Percentiles rank a stretch among this genome's conserved stretches.
These are phyloP conservation scores for Axinella damicornis DNA, from an alignment of 37 sponge, comb jelly and placozoan genomes.

Conservation along the genomic window DNA sequence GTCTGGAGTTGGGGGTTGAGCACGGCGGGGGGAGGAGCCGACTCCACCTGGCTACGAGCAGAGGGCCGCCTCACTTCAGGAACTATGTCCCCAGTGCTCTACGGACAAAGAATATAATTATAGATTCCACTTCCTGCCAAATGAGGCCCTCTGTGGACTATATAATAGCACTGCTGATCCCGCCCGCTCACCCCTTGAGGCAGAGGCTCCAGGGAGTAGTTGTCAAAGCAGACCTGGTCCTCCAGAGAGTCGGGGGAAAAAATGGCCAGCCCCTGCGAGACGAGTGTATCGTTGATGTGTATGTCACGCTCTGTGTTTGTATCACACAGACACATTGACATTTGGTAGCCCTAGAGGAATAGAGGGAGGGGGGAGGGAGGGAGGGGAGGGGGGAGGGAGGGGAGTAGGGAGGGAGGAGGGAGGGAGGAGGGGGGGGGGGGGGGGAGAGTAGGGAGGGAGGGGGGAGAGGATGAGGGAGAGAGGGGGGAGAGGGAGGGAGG, in stretches of 20 bases:
- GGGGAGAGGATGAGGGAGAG: no score
- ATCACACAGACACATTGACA: constrained; percentile 73
- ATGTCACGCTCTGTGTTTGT: constrained; percentile 69
- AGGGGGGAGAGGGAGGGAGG: no score
- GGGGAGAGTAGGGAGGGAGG: no score
- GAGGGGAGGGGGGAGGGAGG: no score
- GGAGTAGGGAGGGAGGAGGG: no score
- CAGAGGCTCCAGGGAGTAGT: constrained; percentile 24
- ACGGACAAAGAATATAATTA: no score
- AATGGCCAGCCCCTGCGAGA: constrained; percentile 57
- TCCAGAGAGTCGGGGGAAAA: constrained; percentile 38
- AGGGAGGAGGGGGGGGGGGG: no score
- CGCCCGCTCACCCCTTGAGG: constrained; percentile 2
- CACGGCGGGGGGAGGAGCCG: not conserved
- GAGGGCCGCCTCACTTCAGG: not conserved
- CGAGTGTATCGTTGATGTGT: constrained; percentile 60
- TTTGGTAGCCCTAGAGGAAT: constrained; percentile 23
- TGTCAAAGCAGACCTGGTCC: constrained; percentile 45
- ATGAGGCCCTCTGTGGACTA: no score
- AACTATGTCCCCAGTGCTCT: not conserved
- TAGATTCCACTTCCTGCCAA: no score
- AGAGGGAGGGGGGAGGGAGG: no score
- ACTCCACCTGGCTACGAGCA: not conserved
- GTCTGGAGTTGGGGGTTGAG: constrained; percentile 2
- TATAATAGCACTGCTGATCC: no score